A percentile compares a stretch with the other conserved stretches of the same genome.
phyloP scores from a whole-genome alignment of 35 echinoderm and acorn worm genomes.

The Ophiothrix spiculata region DNA sequence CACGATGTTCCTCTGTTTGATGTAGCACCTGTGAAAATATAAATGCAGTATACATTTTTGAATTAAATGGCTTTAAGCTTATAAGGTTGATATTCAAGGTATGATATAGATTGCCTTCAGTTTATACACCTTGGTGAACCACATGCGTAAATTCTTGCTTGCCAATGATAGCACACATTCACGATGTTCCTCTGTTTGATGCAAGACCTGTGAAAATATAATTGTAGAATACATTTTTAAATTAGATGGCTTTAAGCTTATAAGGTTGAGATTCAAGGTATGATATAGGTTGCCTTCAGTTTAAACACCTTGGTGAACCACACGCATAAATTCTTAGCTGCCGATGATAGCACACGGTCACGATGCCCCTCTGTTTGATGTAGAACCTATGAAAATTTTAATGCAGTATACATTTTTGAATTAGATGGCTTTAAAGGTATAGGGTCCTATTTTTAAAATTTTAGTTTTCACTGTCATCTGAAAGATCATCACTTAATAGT shows the following conservation, averaged over 20 bases:
- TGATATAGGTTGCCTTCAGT: conserved; percentile 80
- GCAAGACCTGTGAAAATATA: conserved; percentile 44
- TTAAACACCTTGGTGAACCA: conserved; percentile 94
- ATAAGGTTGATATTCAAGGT: too few relatives aligned
- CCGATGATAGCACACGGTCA: conserved; percentile 52
- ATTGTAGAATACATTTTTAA: too few relatives aligned
- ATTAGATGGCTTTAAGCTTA: too few relatives aligned
- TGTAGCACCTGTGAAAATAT: conserved; percentile 44
- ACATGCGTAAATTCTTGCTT: conserved; percentile 45
- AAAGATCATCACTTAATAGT: too few relatives aligned
- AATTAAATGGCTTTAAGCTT: too few relatives aligned
- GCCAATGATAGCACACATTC: conserved; percentile 57
- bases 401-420: too few relatives aligned
- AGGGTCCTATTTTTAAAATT: too few relatives aligned
- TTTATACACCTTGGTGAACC: conserved; percentile 91
- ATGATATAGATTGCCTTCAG: too few relatives aligned
- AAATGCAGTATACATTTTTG: neutral
- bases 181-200: conserved; percentile 82
- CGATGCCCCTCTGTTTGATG: conserved; percentile 81
- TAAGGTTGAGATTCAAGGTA: too few relatives aligned
- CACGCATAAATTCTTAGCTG: conserved; percentile 50
- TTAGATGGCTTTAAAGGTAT: too few relatives aligned
- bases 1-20: conserved; percentile 83
- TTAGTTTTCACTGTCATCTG: too few relatives aligned
- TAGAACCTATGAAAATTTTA: conserved; percentile 43